Conservation (phyloP, 2,113 vertebrate genomes). For the Pluvianellus socialis region DNA sequence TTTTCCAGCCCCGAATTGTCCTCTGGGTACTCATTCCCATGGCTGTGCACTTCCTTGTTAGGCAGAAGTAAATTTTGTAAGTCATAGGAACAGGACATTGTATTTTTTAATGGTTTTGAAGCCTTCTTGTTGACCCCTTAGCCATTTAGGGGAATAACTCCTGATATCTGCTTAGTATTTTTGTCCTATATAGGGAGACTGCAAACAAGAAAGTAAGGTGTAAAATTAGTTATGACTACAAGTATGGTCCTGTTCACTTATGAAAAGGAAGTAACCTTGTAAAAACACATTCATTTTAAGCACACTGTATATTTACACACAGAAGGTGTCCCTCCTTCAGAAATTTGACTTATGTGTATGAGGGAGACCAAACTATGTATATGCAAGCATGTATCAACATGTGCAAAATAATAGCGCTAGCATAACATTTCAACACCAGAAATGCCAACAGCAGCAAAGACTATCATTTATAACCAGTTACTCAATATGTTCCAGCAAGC, state of each 20-base stretch:
- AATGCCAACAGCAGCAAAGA: not conserved
- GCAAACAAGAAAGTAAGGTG: not conserved
- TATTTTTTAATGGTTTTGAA: not conserved
- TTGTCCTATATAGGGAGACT: not conserved
- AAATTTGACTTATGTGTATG: not conserved
- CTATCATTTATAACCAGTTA: not conserved
- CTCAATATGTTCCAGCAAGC: not conserved
- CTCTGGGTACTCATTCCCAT: not conserved
- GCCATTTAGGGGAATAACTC: not conserved
- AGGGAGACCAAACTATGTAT: not conserved
- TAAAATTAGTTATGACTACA: constrained; percentile 7
- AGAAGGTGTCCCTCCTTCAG: constrained; percentile 15
- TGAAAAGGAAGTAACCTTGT: constrained; percentile 15
- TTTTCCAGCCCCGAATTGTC: not conserved
- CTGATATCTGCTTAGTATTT: not conserved
- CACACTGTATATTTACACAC: constrained; percentile 12
- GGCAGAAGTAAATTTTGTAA: not conserved
- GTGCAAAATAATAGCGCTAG: not conserved
- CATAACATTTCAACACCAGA: not conserved
- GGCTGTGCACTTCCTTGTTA: not conserved
- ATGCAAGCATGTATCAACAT: not conserved
- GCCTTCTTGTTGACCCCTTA: not conserved
- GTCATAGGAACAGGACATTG: not conserved
- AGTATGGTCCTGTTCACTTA: constrained; percentile 8
- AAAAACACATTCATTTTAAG: not conserved